A percentile compares a stretch with the other conserved stretches of the same genome.
phyloP scores from a whole-genome alignment of 1,140 invertebrate species.

The Argopecten irradians region DNA sequence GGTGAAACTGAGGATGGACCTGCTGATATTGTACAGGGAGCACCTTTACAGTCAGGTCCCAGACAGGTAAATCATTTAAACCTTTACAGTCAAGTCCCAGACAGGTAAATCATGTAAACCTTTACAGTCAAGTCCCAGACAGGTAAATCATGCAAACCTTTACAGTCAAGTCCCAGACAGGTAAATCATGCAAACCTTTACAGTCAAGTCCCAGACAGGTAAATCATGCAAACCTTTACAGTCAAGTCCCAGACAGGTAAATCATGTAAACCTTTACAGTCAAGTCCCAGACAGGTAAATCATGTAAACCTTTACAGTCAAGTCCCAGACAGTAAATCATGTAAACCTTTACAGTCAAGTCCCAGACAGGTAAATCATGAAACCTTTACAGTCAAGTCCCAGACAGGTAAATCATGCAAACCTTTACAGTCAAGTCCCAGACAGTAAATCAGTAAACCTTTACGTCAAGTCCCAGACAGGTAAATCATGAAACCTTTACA shows the following conservation, averaged over 20 bases:
- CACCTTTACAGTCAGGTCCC: constrained; percentile 28
- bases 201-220: neutral
- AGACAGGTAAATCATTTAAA: constrained; percentile 36
- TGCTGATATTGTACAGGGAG: constrained; percentile 54
- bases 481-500: neutral
- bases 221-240: neutral
- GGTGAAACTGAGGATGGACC: constrained; percentile 83
- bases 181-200: neutral
- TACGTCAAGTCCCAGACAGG: constrained; percentile 29
- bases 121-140: neutral
- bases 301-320: neutral
- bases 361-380: neutral
- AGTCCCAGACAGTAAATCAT: neutral
- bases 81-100: neutral
- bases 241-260: constrained; percentile 37
- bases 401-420: constrained; percentile 32
- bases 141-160: neutral
- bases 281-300: too few relatives aligned
- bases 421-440: constrained; percentile 25
- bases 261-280: too few relatives aligned
- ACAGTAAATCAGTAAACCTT: neutral
- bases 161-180: neutral
- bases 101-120: neutral
- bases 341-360: neutral
- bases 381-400: neutral